Evolutionary conservation across 2,797 vertebrate genomes (phyloP).

Genomic region (Eospalax fontanierii): DNA sequence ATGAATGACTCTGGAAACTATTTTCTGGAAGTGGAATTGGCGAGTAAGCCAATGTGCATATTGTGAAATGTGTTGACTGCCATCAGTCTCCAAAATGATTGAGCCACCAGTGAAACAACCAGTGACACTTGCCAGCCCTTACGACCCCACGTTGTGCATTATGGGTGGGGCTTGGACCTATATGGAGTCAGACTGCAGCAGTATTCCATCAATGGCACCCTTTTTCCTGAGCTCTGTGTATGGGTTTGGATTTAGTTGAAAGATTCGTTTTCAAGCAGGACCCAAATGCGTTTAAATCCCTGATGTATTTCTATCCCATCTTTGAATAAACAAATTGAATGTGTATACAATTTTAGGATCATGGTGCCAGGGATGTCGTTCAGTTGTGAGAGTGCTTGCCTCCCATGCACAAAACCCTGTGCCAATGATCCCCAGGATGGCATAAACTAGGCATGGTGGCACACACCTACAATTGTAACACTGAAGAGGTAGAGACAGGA

Average conservation of each 20-base stretch:
- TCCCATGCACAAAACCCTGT: background rate
- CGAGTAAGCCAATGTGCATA: background rate
- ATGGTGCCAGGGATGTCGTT: background rate
- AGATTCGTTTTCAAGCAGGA: constrained; percentile 25
- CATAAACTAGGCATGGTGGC: too few relatives aligned
- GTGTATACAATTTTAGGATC: background rate
- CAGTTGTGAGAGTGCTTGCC: background rate
- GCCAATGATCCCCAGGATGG: too few relatives aligned
- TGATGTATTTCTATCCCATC: background rate
- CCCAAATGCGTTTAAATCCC: background rate
- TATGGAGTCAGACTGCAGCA: background rate
- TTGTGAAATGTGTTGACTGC: background rate
- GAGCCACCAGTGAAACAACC: background rate
- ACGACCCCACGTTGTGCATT: background rate
- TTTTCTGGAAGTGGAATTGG: constrained; percentile 49
- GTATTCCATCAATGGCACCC: background rate
- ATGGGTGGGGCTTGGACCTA: background rate
- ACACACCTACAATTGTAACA: background rate
- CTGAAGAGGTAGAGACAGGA: background rate
- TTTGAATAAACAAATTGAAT: background rate
- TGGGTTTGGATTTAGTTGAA: constrained; percentile 37
- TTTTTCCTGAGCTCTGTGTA: constrained; percentile 8
- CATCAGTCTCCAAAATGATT: background rate
- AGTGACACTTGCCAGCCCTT: background rate
- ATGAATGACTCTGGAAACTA: background rate